Evolutionary conservation across 2,888 invertebrate species (phyloP).

Genomic region (Agrotis segetum): DNA sequence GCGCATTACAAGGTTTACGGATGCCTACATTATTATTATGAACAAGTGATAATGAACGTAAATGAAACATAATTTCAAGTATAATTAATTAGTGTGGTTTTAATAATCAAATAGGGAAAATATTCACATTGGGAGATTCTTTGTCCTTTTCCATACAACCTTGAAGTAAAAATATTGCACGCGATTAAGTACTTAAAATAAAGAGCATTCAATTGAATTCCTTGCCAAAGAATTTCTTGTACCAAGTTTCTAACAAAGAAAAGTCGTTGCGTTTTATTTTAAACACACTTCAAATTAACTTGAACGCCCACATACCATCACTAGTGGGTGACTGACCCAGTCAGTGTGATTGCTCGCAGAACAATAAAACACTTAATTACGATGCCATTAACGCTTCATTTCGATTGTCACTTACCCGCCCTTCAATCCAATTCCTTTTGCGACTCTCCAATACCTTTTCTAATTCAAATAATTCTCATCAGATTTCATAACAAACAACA

Average conservation of each 20-base stretch:
- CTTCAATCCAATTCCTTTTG: slow-evolving; percentile 44
- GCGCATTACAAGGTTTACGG: not conserved
- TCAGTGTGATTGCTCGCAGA: slow-evolving; percentile 62
- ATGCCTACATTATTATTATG: slow-evolving; percentile 34
- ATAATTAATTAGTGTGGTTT: slow-evolving; percentile 27
- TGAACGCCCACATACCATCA: slow-evolving; percentile 61
- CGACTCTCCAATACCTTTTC: slow-evolving; percentile 37
- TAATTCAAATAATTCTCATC: slow-evolving; percentile 45
- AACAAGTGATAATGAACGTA: slow-evolving; percentile 17
- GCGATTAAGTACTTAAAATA: slow-evolving; percentile 21
- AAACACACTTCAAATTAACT: slow-evolving; percentile 60
- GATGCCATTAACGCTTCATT: slow-evolving; percentile 58
- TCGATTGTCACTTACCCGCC: slow-evolving; percentile 44
- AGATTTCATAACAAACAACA: slow-evolving; percentile 33
- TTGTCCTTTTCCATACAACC: slow-evolving; percentile 31
- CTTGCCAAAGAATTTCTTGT: slow-evolving; percentile 10
- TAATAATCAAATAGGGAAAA: slow-evolving; percentile 26
- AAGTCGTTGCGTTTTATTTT: slow-evolving; percentile 49
- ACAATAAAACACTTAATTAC: slow-evolving; percentile 71
- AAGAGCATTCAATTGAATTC: slow-evolving; percentile 11
- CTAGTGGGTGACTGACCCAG: slow-evolving; percentile 71
- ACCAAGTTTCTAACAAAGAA: slow-evolving; percentile 17
- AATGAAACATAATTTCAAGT: slow-evolving; percentile 35
- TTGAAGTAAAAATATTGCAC: slow-evolving; percentile 34
- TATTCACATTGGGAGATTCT: slow-evolving; percentile 29